Conservation (phyloP, 2,888 invertebrate species). For the Napeogenes inachia region DNA sequence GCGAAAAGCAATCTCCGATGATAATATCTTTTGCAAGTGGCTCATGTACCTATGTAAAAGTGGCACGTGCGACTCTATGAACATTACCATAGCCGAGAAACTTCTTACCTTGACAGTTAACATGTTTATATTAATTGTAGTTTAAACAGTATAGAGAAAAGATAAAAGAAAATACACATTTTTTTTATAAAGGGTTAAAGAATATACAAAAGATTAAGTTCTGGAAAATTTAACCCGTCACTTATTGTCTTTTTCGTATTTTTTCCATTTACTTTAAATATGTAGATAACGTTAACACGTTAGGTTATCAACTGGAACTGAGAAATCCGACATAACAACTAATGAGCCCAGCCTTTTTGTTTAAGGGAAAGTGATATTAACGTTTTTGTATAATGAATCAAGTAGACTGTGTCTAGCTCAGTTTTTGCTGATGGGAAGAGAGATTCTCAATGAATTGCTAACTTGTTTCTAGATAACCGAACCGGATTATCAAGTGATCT, state of each 20-base stretch:
- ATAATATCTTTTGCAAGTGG: neutral
- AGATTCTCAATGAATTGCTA: constrained; percentile 22
- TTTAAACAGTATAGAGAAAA: too few species aligned
- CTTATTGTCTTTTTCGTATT: too few species aligned
- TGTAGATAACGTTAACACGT: constrained; percentile 38
- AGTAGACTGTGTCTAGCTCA: neutral
- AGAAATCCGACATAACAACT: constrained; percentile 38
- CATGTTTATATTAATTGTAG: too few species aligned
- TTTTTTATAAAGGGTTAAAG: too few species aligned
- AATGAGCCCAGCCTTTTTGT: constrained; percentile 35
- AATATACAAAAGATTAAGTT: too few species aligned
- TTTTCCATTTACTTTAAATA: too few species aligned
- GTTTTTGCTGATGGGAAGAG: constrained; percentile 27
- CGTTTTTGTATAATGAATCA: neutral
- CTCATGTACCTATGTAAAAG: constrained; percentile 13
- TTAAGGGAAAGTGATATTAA: constrained; percentile 30
- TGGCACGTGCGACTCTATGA: constrained; percentile 32
- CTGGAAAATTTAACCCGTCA: too few species aligned
- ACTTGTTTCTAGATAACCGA: constrained; percentile 20
- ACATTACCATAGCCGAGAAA: neutral
- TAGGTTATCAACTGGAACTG: constrained; percentile 47
- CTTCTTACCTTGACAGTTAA: too few species aligned
- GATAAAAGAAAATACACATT: too few species aligned
- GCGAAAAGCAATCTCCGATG: neutral
- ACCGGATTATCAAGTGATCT: neutral